Evolutionary conservation across 2,888 invertebrate genomes (phyloP), one percentile per base, ranked within the genome.

Genomic region (Callimorpha dominula): DNA sequence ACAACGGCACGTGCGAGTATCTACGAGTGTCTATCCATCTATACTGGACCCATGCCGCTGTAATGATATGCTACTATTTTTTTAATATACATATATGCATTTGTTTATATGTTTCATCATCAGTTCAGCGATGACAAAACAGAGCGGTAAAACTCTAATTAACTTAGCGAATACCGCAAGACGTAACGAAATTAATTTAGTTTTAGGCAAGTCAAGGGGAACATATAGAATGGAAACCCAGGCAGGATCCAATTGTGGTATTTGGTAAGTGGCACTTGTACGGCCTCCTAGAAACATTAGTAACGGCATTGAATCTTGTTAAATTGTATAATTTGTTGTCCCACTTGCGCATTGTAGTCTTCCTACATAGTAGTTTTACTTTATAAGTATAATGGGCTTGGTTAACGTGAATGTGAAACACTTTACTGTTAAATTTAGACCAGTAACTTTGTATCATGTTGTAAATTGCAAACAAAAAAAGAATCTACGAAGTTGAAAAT

Each of bases 271-370:
- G 89, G 88, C 92, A 92, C 89, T 93, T 93, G 86, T 93, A 86
- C 81, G 94, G 94, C 91, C 89, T 95, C 93, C 81, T 81, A 83
- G 88, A 89, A 90, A 90, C 90, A 89, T 90, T 90, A 89, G 89
- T 87, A 89, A 90, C 88, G 91, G 86, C 91, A 91, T 89, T 92
- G 90, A 89, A 84, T 83, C 86, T 89, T 81, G 87, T 90, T 90
- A 88, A 88, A 90, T 88, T 88, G 86, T 87, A 89, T 87, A 85
- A 87, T 89, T 89, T 88, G 87, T 84, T 87, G 90, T 72, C 86
- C 88, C 86, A 89, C 85, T 88, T 90, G 78, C 77, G 81, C 78
- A 79, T 79, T 75, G 67, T 70, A 50, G 77, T 76, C 73, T 77
- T 70, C 60, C 42, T 81, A 79, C 78, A 73, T 73, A 75, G 69